phyloP scores from a whole-genome alignment of 2,888 invertebrate genomes.

The Cataglyphis albicans region DNA sequence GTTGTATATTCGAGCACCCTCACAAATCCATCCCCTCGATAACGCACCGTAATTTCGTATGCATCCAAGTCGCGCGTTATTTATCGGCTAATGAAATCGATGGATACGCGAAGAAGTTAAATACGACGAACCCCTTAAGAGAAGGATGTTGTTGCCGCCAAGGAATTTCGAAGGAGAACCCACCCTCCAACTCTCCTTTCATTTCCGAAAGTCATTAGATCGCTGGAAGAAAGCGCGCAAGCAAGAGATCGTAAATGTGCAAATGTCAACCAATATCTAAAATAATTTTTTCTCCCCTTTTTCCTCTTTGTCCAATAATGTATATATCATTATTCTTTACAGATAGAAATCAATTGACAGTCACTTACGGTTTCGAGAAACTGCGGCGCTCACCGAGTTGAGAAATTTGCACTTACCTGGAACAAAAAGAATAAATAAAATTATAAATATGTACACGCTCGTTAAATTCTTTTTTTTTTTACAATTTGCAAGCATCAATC shows the following conservation, averaged over 20 bases:
- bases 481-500: constrained; percentile 18
- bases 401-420: constrained; percentile 77
- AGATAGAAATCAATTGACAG: constrained; percentile 31
- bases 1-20: constrained; percentile 69
- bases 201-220: constrained; percentile 82
- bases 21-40: constrained; percentile 52
- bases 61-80: constrained; percentile 76
- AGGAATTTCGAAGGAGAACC: constrained; percentile 63
- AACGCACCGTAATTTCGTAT: constrained; percentile 67
- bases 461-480: constrained; percentile 43
- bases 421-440: constrained; percentile 74
- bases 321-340: neutral
- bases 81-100: constrained; percentile 86
- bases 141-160: constrained; percentile 49
- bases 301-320: constrained; percentile 25
- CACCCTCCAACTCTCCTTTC: constrained; percentile 76
- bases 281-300: neutral
- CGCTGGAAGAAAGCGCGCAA: constrained; percentile 8
- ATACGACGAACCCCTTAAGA: constrained; percentile 77
- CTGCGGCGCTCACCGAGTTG: constrained; percentile 17
- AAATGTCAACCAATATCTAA: constrained; percentile 16
- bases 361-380: constrained; percentile 67
- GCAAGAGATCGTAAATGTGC: constrained; percentile 15
- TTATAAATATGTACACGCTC: constrained; percentile 52
- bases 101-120: constrained; percentile 83